Evolutionary conservation across 2,888 invertebrate species (phyloP).

Genomic region (Lypha dubia): DNA sequence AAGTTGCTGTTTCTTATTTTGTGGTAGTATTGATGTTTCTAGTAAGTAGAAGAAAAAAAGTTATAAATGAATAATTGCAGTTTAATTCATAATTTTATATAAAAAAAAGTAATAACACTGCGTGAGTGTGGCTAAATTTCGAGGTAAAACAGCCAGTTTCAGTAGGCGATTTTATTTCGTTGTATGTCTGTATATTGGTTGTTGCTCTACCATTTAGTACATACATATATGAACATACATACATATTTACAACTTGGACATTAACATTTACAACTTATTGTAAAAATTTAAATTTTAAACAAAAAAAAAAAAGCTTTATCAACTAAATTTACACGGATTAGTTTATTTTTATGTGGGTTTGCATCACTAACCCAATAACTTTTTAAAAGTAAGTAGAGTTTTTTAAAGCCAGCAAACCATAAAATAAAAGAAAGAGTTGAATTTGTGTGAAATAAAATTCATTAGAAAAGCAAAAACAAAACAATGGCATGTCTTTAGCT

Average conservation of each 20-base stretch:
- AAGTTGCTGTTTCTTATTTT: constrained; percentile 22
- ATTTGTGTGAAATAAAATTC: constrained; percentile 22
- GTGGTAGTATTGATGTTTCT: constrained; percentile 50
- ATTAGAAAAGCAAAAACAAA: too few species aligned
- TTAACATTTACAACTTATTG: not conserved
- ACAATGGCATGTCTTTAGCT: not conserved
- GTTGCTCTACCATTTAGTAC: too few species aligned
- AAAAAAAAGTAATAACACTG: constrained; percentile 22
- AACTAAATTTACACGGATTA: constrained; percentile 5
- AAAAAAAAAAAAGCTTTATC: constrained; percentile 1
- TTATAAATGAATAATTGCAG: constrained; percentile 44
- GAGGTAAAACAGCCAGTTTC: constrained; percentile 36
- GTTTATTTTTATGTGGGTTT: constrained; percentile 42
- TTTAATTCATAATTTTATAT: constrained; percentile 27
- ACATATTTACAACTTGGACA: constrained; percentile 48
- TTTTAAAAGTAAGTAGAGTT: not conserved
- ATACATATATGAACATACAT: not conserved
- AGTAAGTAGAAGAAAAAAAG: not conserved
- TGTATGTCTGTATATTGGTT: too few species aligned
- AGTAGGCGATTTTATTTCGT: constrained; percentile 56
- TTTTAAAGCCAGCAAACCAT: not conserved
- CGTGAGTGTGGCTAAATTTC: constrained; percentile 63
- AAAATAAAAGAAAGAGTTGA: constrained; percentile 1
- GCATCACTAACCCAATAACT: constrained; percentile 16
- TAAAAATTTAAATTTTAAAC: constrained; percentile 26